These are phyloP conservation scores for Probosciger aterrimus DNA, from an alignment of 2,113 vertebrate genomes.

Conservation along the genomic window DNA sequence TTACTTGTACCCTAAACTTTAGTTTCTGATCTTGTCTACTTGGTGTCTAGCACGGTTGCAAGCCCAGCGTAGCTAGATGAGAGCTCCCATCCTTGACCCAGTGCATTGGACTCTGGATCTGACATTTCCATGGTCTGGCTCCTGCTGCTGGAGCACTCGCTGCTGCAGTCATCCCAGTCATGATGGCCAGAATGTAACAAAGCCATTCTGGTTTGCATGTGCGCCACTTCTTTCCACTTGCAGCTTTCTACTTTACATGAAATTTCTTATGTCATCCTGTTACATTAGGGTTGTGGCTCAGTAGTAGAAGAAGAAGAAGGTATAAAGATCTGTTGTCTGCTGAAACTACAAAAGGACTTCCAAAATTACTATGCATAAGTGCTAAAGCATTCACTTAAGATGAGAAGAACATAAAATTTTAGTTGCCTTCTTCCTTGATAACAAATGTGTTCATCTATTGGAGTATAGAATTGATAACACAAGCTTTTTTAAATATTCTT, in stretches of 20 bases:
- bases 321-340: background rate
- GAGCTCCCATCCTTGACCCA: background rate
- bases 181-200: no score
- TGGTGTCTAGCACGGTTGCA: background rate
- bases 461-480: background rate
- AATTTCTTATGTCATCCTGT: background rate
- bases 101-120: background rate
- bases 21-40: background rate
- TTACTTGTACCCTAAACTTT: background rate
- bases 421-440: background rate
- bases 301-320: background rate
- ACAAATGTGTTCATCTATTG: background rate
- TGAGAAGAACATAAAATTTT: background rate
- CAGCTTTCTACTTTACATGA: background rate
- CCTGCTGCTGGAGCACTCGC: accelerated
- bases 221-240: background rate
- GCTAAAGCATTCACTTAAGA: background rate
- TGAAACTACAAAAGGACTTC: background rate
- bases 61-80: background rate
- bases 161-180: background rate
- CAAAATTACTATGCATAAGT: background rate
- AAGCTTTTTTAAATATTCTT: background rate
- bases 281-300: background rate
- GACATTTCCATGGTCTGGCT: background rate
- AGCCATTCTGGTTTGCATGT: background rate